Evolutionary conservation across 2,113 vertebrate species (phyloP).

Genomic region (Callaeas wilsoni): DNA sequence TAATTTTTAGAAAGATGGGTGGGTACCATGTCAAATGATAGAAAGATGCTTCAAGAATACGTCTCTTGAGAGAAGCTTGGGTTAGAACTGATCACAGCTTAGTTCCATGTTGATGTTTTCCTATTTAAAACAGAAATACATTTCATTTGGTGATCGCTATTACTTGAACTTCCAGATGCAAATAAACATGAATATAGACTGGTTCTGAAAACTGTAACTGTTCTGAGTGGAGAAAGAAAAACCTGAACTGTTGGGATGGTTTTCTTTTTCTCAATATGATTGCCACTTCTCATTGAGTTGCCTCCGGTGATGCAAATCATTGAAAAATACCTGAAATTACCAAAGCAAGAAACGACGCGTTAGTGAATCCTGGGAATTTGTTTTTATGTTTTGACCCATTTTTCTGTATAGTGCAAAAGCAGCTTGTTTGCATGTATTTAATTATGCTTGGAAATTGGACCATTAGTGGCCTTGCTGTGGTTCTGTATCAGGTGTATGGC

Average conservation of each 20-base stretch:
- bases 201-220: not conserved
- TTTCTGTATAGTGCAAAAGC: not conserved
- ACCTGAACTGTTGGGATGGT: not conserved
- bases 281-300: not conserved
- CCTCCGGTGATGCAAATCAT: not conserved
- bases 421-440: constrained; percentile 22
- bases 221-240: not conserved
- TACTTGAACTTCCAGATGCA: not conserved
- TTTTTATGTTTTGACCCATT: constrained; percentile 23
- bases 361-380: not conserved
- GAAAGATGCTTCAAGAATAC: constrained; percentile 8
- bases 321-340: constrained; percentile 1
- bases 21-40: not conserved
- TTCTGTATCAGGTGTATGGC: constrained; percentile 34
- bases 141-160: not conserved
- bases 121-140: not conserved
- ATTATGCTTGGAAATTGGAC: constrained; percentile 44
- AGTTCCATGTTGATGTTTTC: not conserved
- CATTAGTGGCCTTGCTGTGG: constrained; percentile 5
- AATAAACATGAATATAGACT: not conserved
- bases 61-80: not conserved
- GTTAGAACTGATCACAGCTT: not conserved
- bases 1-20: not conserved
- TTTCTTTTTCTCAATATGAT: not conserved
- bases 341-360: constrained; percentile 9